phyloP scores from a whole-genome alignment of 2,797 vertebrate species.

The Pogonophryne albipinna region DNA sequence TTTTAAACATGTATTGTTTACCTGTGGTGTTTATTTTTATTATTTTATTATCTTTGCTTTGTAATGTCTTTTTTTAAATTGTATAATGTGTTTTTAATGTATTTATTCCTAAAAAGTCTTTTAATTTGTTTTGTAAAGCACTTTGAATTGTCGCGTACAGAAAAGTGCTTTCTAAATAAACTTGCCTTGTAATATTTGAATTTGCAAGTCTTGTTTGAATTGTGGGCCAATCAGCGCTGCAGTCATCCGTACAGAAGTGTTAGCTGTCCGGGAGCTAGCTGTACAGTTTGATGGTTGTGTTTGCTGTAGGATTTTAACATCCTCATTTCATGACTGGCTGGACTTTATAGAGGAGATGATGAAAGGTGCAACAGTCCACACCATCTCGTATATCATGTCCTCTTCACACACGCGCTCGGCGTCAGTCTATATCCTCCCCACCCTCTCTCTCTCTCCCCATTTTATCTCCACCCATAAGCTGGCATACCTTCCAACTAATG shows the following conservation, averaged over 20 bases:
- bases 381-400: slow-evolving; percentile 78
- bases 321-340: slow-evolving; percentile 86
- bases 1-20: too few relatives aligned
- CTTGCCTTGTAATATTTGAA: slow-evolving; percentile 51
- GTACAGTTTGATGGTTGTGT: slow-evolving; percentile 73
- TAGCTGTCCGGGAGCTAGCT: slow-evolving; percentile 54
- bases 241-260: slow-evolving; percentile 48
- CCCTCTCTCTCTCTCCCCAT: slow-evolving; percentile 44
- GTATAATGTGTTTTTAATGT: too few relatives aligned
- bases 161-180: too few relatives aligned
- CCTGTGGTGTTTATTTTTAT: too few relatives aligned
- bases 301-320: slow-evolving; percentile 81
- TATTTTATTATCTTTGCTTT: too few relatives aligned
- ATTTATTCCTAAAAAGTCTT: too few relatives aligned
- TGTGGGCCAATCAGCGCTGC: slow-evolving; percentile 47
- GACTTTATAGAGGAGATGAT: slow-evolving; percentile 85
- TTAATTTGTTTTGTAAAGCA: too few relatives aligned
- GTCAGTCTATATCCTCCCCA: slow-evolving; percentile 50
- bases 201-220: slow-evolving; percentile 54
- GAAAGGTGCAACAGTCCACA: slow-evolving; percentile 83
- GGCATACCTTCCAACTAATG: slow-evolving; percentile 66
- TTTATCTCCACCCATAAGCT: slow-evolving; percentile 61
- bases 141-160: too few relatives aligned
- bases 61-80: too few relatives aligned
- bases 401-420: slow-evolving; percentile 66